Conservation (phyloP, 2,113 vertebrate species). For the Athene cunicularia region DNA sequence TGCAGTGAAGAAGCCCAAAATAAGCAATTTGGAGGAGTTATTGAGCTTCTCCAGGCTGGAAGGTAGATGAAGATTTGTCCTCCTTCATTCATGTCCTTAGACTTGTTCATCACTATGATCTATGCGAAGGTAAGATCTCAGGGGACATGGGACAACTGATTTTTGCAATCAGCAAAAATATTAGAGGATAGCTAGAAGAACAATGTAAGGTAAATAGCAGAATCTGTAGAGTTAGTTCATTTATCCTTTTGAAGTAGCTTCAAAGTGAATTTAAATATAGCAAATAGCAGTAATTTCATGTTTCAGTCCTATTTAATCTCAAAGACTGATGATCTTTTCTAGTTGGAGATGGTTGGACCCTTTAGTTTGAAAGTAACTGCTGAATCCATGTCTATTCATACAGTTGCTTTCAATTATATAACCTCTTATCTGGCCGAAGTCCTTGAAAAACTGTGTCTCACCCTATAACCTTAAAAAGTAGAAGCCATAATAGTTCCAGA, state of each 20-base stretch:
- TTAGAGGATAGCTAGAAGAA: neutral
- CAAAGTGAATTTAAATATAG: conserved; percentile 45
- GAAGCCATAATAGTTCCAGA: neutral
- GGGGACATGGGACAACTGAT: neutral
- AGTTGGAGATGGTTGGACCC: neutral
- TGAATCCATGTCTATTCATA: neutral
- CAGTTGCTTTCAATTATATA: neutral
- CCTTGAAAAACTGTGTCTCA: neutral
- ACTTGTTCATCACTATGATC: neutral
- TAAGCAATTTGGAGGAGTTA: neutral
- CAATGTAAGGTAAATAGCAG: conserved; percentile 21
- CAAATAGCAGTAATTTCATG: conserved; percentile 10
- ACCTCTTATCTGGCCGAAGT: neutral
- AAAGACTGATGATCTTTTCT: neutral
- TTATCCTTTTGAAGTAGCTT: conserved; percentile 41
- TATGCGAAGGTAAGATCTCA: neutral
- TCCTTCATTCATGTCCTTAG: neutral
- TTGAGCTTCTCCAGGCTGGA: neutral
- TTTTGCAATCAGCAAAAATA: neutral
- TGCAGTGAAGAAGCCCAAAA: neutral
- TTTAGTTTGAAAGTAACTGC: neutral
- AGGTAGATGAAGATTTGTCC: neutral
- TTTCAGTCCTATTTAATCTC: conserved; percentile 23
- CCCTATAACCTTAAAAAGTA: neutral
- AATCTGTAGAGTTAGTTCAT: neutral